Percentiles rank a stretch among this genome's conserved stretches.
phyloP scores from a whole-genome alignment of 2,888 invertebrate species.

The Ormyrus nitidulus region DNA sequence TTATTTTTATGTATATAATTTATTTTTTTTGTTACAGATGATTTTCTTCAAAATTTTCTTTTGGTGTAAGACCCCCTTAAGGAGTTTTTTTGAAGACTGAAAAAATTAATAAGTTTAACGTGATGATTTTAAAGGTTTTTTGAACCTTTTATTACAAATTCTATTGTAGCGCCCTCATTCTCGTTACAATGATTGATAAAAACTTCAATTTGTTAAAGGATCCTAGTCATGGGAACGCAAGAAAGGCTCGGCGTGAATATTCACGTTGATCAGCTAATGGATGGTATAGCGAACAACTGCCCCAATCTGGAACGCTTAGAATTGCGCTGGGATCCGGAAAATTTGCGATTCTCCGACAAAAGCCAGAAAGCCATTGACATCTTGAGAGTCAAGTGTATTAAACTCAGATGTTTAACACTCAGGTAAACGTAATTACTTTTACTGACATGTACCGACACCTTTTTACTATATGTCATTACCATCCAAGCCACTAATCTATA shows the following conservation, averaged over 20 bases:
- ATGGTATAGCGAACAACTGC: constrained; percentile 96
- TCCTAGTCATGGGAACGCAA: constrained; percentile 97
- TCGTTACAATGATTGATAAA: not conserved
- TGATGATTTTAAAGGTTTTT: not conserved
- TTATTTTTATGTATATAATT: too few relatives aligned
- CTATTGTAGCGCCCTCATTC: not conserved
- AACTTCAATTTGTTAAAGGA: constrained; percentile 79
- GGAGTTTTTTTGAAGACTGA: too few relatives aligned
- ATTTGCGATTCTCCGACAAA: constrained; percentile 98
- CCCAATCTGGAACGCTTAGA: constrained; percentile 93
- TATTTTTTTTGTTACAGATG: too few relatives aligned
- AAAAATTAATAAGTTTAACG: not conserved
- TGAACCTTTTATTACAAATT: not conserved
- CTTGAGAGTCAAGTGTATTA: constrained; percentile 94
- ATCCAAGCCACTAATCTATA: too few relatives aligned
- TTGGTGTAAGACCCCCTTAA: too few relatives aligned
- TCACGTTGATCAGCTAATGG: constrained; percentile 98
- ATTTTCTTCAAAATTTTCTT: too few relatives aligned
- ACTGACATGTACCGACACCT: not conserved
- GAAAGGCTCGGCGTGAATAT: constrained; percentile 97
- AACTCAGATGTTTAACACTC: constrained; percentile 93
- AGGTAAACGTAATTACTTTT: constrained; percentile 79
- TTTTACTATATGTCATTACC: too few relatives aligned
- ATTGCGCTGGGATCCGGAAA: constrained; percentile 98
- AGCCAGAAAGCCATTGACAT: constrained; percentile 99